phyloP scores from a whole-genome alignment of 2,888 invertebrate genomes.

The Drosophila niveifrons region DNA sequence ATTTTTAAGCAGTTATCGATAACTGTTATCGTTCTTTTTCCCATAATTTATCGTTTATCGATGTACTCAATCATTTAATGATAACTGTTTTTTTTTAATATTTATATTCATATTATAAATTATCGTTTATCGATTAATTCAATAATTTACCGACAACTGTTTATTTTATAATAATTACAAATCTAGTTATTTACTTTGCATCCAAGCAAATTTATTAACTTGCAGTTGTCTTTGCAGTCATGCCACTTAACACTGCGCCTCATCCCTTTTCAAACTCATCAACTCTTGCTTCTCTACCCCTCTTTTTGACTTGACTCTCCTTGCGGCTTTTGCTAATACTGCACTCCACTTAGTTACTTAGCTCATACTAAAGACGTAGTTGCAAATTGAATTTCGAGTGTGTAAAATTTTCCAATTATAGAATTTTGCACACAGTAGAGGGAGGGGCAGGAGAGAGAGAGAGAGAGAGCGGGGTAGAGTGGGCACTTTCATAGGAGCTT shows the following conservation, averaged over 20 bases:
- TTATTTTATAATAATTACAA: conserved; percentile 33
- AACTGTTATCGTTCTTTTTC: no score
- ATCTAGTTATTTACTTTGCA: conserved; percentile 35
- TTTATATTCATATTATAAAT: no score
- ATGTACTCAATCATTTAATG: background rate
- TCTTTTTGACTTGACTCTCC: no score
- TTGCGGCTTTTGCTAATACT: conserved; percentile 42
- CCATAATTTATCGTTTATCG: background rate
- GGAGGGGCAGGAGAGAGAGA: background rate
- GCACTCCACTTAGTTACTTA: conserved; percentile 24
- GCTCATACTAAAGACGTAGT: conserved; percentile 44
- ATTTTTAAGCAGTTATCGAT: no score
- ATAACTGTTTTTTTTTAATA: conserved; percentile 25
- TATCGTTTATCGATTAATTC: background rate
- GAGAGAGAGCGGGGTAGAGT: background rate
- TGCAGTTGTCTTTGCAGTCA: conserved; percentile 38
- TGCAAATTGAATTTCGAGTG: conserved; percentile 78
- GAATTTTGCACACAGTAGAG: conserved; percentile 51
- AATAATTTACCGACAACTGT: background rate
- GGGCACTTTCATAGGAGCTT: conserved; percentile 56
- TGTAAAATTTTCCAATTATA: conserved; percentile 80
- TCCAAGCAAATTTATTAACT: conserved; percentile 42
- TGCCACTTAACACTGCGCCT: conserved; percentile 3
- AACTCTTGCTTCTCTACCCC: background rate
- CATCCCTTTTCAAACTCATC: no score